Evolutionary conservation across 2,113 vertebrate genomes (phyloP), one percentile per base, ranked within the genome.

Genomic region (Pontoporia blainvillei): DNA sequence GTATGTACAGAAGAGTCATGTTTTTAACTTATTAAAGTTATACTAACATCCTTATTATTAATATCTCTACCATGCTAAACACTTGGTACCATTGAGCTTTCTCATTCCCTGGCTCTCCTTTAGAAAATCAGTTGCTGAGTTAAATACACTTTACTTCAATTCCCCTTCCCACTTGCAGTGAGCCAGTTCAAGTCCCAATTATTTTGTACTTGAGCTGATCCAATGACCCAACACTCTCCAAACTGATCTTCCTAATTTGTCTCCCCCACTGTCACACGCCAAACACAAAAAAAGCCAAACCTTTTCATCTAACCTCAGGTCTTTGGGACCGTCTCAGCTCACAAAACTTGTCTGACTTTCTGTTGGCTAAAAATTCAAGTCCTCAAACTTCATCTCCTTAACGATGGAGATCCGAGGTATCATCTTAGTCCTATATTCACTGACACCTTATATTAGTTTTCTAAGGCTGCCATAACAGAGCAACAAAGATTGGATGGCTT

Each of bases 1-100:
- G 12, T 73, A 72, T 78, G 66, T 90, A 18, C 3, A 67, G 7
- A 29, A 44, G 27, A 92, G 36, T 46, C 59, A 61, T 25, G 17
- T 61, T 66, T 87, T 86, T 76, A 66, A 71, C 46, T 92, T 92
- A 87, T 72, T 69, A 72, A 95, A 95, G 54, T 86, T 81, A 78
- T 41, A n/a, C 12, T 76, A 54, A 34, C 14, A 87, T 94, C 2
- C 5, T 95, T 86, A 44, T 94, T 76, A 34, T 54, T 75, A 52
- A 64, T 90, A 15, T 61, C 8, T 97, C 11, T 18, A 86, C 31
- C 34, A 71, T 92, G 15, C 23, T 57, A 59, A 75, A 34, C 4
- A 31, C 15, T 91, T 82, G 52, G 41, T 67, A 46, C 5, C 44
- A 66, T 0, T 76, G 54, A 93, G 4, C 21, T 86, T 76, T 93